A percentile compares a stretch with the other conserved stretches of the same genome.
Evolutionary conservation across 2,113 vertebrate species (phyloP).

Genomic region (Sigmodon hispidus): DNA sequence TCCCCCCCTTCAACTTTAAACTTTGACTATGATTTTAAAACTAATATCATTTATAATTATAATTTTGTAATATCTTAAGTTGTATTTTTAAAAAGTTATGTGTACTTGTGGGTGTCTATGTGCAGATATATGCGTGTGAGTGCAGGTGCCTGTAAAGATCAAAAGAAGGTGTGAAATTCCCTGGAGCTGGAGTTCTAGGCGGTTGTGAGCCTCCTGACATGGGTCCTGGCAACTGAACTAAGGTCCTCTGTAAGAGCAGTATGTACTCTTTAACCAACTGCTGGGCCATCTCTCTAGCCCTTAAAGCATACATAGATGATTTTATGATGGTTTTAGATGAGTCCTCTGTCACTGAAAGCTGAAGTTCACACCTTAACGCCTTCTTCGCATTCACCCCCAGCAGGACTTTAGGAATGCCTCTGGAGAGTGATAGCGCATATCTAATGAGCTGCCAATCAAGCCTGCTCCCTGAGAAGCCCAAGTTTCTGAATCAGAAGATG

Average conservation of each 20-base stretch:
- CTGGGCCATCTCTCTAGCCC: neutral
- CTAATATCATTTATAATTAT: neutral
- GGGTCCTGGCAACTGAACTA: neutral
- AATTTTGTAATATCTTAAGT: neutral
- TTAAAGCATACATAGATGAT: neutral
- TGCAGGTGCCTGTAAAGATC: neutral
- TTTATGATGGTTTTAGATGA: neutral
- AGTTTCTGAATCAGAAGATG: slow-evolving; percentile 9
- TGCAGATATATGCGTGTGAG: neutral
- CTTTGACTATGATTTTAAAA: neutral
- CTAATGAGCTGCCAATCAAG: neutral
- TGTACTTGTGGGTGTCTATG: neutral
- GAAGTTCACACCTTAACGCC: neutral
- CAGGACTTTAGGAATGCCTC: neutral
- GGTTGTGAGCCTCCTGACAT: neutral
- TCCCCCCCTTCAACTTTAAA: neutral
- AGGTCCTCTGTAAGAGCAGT: neutral
- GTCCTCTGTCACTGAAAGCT: neutral
- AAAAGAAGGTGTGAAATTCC: neutral
- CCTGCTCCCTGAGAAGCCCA: neutral
- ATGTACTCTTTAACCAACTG: neutral
- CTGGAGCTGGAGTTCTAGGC: neutral
- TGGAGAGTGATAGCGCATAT: neutral
- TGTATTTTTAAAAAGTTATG: neutral
- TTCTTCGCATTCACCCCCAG: neutral